Evolutionary conservation across 2,888 invertebrate genomes (phyloP).

Genomic region (Entomobrya multifasciata): DNA sequence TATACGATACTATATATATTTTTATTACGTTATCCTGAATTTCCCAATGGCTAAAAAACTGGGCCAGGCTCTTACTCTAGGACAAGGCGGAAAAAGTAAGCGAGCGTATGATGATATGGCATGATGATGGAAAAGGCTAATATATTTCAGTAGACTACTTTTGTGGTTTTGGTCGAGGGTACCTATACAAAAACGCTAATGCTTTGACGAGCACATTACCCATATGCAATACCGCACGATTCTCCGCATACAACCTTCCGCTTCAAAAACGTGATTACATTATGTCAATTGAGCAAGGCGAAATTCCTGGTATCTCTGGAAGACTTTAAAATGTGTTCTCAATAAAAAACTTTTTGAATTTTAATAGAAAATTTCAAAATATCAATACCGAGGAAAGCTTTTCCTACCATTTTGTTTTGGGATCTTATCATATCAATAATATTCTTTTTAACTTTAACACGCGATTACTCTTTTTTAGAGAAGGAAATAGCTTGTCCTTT

Average conservation of each 20-base stretch:
- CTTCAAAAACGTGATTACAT: neutral
- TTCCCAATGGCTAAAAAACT: constrained; percentile 46
- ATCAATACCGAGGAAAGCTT: too few relatives aligned
- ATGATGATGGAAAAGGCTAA: constrained; percentile 25
- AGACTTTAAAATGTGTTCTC: neutral
- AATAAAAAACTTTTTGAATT: neutral
- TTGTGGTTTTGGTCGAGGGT: neutral
- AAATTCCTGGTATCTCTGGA: neutral
- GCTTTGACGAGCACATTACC: neutral
- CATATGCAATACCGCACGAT: neutral
- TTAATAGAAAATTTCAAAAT: neutral
- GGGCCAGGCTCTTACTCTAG: constrained; percentile 40
- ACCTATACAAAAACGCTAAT: neutral
- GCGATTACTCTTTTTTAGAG: too few relatives aligned
- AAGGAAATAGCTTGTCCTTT: neutral
- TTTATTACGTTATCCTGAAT: constrained; percentile 19
- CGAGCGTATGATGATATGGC: neutral
- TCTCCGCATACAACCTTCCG: neutral
- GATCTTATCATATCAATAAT: too few relatives aligned
- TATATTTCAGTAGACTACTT: too few relatives aligned
- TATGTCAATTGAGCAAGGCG: neutral
- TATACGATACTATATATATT: too few relatives aligned
- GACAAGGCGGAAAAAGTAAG: constrained; percentile 6
- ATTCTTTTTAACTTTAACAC: too few relatives aligned
- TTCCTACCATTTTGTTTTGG: too few relatives aligned